phyloP scores from a whole-genome alignment of 2,888 invertebrate species.

The Drymonia ruficornis region DNA sequence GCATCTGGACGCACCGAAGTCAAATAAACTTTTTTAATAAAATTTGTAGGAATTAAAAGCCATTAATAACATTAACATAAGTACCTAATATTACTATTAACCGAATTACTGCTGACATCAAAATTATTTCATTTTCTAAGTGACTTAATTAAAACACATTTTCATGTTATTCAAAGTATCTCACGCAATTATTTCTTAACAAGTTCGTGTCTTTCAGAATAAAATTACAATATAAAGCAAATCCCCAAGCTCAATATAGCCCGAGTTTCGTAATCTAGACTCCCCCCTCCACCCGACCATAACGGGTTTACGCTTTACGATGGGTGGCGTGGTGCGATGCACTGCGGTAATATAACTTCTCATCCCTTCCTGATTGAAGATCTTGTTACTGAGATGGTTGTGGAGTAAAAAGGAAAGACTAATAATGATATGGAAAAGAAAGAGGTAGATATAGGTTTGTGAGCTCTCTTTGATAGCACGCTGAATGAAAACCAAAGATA shows the following conservation, averaged over 20 bases:
- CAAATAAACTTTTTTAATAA: too few species aligned
- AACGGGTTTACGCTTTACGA: constrained; percentile 1
- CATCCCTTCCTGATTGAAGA: constrained; percentile 1
- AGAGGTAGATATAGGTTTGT: too few species aligned
- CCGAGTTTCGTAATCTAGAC: neutral
- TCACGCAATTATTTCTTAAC: neutral
- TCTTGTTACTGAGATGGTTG: neutral
- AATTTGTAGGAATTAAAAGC: too few species aligned
- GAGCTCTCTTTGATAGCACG: too few species aligned
- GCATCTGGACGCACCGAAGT: too few species aligned
- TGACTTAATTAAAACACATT: too few species aligned
- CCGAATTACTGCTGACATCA: too few species aligned
- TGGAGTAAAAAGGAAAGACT: neutral
- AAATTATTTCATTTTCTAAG: too few species aligned
- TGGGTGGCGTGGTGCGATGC: neutral
- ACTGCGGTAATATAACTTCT: neutral
- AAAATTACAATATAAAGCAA: neutral
- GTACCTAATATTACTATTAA: too few species aligned
- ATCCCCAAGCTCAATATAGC: constrained; percentile 1
- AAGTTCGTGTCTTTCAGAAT: neutral
- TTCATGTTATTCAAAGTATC: neutral
- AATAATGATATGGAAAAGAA: too few species aligned
- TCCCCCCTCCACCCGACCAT: neutral
- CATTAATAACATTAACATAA: too few species aligned
- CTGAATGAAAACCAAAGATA: too few species aligned